Conservation (phyloP, 2,888 invertebrate genomes). For the Chelonus formosanus region DNA sequence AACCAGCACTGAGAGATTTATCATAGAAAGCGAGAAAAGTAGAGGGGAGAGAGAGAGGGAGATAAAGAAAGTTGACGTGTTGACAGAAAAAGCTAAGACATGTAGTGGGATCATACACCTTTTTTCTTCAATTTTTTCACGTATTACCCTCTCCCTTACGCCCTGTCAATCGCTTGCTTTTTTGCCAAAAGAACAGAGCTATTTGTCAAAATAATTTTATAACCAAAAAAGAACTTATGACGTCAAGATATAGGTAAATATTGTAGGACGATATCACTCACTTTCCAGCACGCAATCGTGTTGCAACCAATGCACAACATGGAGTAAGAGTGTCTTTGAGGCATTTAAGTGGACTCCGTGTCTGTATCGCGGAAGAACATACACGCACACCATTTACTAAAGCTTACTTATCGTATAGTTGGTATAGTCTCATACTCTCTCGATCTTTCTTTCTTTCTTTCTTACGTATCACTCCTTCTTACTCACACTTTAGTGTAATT, state of each 20-base stretch:
- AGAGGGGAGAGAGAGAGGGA: slow-evolving; percentile 16
- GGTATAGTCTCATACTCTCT: slow-evolving; percentile 4
- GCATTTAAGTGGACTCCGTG: slow-evolving; percentile 54
- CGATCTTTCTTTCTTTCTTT: slow-evolving; percentile 17
- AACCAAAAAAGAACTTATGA: no score
- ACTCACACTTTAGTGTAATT: slow-evolving; percentile 3
- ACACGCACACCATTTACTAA: slow-evolving; percentile 26
- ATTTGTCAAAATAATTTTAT: no score
- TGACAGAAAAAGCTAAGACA: slow-evolving; percentile 31
- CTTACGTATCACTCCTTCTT: slow-evolving; percentile 14
- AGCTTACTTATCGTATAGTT: slow-evolving; percentile 3
- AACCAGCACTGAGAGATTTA: not conserved
- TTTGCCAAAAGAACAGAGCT: no score
- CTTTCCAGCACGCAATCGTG: slow-evolving; percentile 58
- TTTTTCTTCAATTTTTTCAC: not conserved
- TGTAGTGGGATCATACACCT: not conserved
- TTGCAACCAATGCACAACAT: slow-evolving; percentile 60
- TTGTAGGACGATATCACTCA: slow-evolving; percentile 48
- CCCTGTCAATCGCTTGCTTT: no score
- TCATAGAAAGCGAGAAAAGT: slow-evolving; percentile 18
- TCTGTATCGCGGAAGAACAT: slow-evolving; percentile 41
- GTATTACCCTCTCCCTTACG: no score
- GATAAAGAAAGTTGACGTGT: slow-evolving; percentile 26
- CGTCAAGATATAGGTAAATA: not conserved
- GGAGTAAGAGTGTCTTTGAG: slow-evolving; percentile 57